Evolutionary conservation across 2,888 invertebrate genomes (phyloP), one percentile per base, ranked within the genome.

Genomic region (Tolmerus cingulatus): DNA sequence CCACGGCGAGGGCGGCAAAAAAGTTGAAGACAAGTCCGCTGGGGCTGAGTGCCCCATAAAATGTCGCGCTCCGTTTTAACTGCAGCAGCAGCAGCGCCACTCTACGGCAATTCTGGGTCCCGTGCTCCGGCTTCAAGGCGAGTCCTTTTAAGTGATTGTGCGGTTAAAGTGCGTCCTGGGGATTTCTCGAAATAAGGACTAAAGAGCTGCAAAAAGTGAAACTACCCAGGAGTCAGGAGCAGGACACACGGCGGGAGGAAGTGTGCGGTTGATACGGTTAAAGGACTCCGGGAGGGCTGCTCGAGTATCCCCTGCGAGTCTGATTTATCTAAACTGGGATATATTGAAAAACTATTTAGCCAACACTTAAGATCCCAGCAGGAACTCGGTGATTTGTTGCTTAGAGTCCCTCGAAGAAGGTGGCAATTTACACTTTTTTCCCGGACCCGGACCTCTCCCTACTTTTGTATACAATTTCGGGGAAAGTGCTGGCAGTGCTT

Each of bases 301-400:
- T 84, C 57, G 27, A 66, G 74, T 66, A 40, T 84, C 74, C 74
- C 84, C 74, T 84, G 84, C 40, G 74, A 74, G 74, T 66, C 84
- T 84, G 84, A 84, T 84, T 84, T 84, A 86, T 86, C 74, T 86
- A 86, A 86, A 76, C 34, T 76, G 37, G 76, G 76, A 46, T 74
- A 74, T 78, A 87, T 79, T 87, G 86, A 78, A 86, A 87, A 87
- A 87, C 86, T 87, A 87, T 87, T 87, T 78, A 90, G 89, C 89
- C 89, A 90, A 90, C 90, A 90, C 90, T 90, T 90, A 90, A 90
- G 89, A 89, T 89, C 90, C 87, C 90, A 90, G 90, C 90, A 89
- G 90, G 90, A 90, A 79, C 88, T 85, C 88, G 51, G 34, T 87
- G 88, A 88, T 88, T 88, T 88, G 88, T 87, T 85, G 85, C 78